Conservation (phyloP, 2,888 invertebrate species). For the Podabrus alpinus region DNA sequence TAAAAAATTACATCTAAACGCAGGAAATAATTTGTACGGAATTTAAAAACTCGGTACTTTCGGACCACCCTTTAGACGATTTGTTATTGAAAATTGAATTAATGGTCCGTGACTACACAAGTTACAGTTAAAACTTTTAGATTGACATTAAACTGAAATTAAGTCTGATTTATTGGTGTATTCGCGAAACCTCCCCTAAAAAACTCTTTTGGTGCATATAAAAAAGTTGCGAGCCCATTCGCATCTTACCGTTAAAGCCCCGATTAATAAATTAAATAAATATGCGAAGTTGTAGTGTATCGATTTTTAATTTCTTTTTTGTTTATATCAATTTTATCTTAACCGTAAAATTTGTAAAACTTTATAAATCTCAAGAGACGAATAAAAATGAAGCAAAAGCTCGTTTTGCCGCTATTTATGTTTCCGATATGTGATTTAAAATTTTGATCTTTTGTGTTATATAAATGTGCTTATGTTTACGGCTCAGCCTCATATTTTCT, state of each 20-base stretch:
- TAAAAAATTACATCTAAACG: neutral
- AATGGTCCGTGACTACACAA: neutral
- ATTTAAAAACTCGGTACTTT: neutral
- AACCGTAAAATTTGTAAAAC: neutral
- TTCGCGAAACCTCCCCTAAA: neutral
- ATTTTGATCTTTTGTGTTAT: neutral
- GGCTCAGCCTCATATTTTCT: neutral
- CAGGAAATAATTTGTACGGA: neutral
- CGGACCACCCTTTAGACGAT: neutral
- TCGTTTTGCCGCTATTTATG: neutral
- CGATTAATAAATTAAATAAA: neutral
- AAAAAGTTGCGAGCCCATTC: neutral
- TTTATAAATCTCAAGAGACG: neutral
- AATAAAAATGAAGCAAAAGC: neutral
- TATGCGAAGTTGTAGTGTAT: neutral
- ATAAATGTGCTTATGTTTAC: neutral
- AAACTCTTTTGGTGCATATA: no score
- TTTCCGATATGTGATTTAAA: neutral
- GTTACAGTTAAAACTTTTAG: neutral
- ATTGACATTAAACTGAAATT: neutral
- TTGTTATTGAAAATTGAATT: neutral
- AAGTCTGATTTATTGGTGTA: neutral
- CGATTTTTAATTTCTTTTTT: neutral
- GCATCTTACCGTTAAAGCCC: neutral
- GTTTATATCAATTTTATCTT: neutral